A percentile compares a stretch with the other conserved stretches of the same genome.
Conservation (phyloP, 2,888 invertebrate genomes). For the Polyommatus iphigenia region DNA sequence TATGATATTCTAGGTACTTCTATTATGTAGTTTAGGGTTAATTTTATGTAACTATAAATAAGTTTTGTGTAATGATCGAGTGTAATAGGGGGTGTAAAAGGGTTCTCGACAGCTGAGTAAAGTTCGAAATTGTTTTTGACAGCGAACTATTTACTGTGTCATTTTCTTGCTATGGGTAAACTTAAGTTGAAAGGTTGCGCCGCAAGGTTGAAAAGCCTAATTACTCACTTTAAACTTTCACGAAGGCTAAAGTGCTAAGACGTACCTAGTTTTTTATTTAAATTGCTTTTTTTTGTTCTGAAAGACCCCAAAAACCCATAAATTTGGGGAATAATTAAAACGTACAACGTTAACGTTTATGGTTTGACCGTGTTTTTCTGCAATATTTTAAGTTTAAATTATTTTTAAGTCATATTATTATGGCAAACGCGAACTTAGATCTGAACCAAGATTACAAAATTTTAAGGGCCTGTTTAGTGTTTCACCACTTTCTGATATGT, state of each 20-base stretch:
- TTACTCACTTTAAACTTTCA: not conserved
- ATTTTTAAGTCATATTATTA: not conserved
- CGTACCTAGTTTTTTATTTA: not conserved
- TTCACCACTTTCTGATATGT: too few species aligned
- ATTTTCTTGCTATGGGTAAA: conserved; percentile 6
- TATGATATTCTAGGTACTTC: too few species aligned
- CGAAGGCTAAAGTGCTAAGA: not conserved
- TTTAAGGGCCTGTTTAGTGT: too few species aligned
- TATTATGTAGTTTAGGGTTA: not conserved
- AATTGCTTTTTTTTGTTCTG: not conserved
- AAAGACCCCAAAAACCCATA: not conserved
- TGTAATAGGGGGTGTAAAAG: not conserved
- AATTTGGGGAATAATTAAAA: not conserved
- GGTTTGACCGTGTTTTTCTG: not conserved
- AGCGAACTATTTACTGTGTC: not conserved
- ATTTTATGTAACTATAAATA: not conserved
- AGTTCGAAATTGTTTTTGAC: not conserved
- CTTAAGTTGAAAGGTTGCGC: not conserved
- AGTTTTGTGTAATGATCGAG: not conserved
- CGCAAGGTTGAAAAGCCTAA: conserved; percentile 12
- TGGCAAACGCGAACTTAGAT: not conserved
- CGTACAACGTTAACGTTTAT: not conserved
- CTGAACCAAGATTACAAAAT: not conserved
- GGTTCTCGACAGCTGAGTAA: not conserved
- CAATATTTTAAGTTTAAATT: not conserved